Conservation (phyloP, 2,113 vertebrate species). For the Scatophagus argus region DNA sequence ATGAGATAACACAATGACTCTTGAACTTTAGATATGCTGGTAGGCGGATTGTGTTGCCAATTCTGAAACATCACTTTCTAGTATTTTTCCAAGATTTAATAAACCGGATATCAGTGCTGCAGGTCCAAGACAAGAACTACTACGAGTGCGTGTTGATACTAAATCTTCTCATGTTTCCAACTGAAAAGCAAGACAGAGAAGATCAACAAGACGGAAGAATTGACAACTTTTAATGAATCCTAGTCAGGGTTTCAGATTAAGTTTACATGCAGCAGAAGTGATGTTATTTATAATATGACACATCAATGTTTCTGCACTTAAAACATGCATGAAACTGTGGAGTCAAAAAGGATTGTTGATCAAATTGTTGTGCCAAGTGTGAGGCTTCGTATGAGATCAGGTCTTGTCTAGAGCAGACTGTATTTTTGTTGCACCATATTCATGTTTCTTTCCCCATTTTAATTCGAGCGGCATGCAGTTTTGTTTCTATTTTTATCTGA, state of each 20-base stretch:
- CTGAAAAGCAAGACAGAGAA: not conserved
- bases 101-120: not conserved
- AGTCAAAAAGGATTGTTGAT: not conserved
- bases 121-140: not conserved
- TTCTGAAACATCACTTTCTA: not conserved
- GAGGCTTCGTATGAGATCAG: not conserved
- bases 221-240: constrained; percentile 39
- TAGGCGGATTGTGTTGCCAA: not conserved
- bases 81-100: not conserved
- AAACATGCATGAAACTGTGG: not conserved
- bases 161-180: not conserved
- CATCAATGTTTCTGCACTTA: not conserved
- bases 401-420: not conserved
- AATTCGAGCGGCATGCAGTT: not conserved
- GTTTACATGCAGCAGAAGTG: not conserved
- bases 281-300: constrained; percentile 22
- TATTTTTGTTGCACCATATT: not conserved
- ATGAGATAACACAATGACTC: not conserved
- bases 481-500: constrained; percentile 17
- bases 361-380: not conserved
- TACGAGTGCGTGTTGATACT: not conserved
- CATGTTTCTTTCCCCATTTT: not conserved
- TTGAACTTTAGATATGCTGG: not conserved
- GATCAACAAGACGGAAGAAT: not conserved
- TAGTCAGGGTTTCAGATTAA: not conserved